Evolutionary conservation across 2,113 vertebrate species (phyloP).

Genomic region (Pygoscelis antarcticus): DNA sequence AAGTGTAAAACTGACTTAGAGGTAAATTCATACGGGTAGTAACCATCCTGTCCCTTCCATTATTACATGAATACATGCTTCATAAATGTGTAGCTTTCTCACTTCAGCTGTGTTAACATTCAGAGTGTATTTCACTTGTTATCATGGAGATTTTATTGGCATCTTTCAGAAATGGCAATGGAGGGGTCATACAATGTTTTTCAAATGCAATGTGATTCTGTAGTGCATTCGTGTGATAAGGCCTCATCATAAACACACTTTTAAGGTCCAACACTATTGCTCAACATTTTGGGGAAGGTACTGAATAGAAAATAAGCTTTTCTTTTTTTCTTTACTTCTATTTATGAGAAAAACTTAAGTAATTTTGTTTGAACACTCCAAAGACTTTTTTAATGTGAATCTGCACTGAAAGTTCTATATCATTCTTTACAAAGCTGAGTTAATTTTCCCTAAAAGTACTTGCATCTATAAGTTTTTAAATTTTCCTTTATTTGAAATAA

Average conservation of each 20-base stretch:
- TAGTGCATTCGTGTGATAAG: neutral
- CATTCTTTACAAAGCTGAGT: neutral
- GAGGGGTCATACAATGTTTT: neutral
- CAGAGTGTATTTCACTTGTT: neutral
- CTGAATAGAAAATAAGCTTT: neutral
- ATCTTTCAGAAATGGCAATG: neutral
- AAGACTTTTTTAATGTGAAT: neutral
- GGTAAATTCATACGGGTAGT: neutral
- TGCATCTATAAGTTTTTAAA: neutral
- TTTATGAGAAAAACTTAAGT: neutral
- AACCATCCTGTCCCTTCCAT: neutral
- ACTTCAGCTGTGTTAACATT: neutral
- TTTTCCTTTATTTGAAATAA: neutral
- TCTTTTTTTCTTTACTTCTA: neutral
- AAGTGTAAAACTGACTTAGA: neutral
- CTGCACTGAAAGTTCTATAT: neutral
- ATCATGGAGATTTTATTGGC: neutral
- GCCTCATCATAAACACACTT: neutral
- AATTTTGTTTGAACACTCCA: neutral
- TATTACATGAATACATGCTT: rapidly evolving
- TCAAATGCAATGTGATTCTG: neutral
- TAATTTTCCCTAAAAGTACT: neutral
- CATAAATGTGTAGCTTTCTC: neutral
- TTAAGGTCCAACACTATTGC: neutral
- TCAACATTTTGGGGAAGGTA: neutral